Percentiles rank a stretch among this genome's conserved stretches.
Conservation (phyloP, 2,797 vertebrate species). For the Meda fulgida region DNA sequence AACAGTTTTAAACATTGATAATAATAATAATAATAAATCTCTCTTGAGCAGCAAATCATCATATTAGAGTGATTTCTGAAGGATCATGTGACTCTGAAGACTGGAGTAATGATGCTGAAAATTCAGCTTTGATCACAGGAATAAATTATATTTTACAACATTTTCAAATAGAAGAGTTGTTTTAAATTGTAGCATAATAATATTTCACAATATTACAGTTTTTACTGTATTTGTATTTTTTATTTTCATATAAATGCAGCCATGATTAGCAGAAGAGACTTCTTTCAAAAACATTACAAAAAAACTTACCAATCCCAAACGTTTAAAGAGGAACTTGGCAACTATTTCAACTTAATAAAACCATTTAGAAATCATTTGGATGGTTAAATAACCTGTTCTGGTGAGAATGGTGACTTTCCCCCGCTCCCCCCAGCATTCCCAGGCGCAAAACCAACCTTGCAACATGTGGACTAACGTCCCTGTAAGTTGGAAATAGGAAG, state of each 20-base stretch:
- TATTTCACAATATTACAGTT: background rate
- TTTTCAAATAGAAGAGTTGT: too few species aligned
- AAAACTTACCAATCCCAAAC: background rate
- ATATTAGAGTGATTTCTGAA: background rate
- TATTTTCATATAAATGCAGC: background rate
- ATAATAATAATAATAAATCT: background rate
- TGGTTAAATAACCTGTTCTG: too few species aligned
- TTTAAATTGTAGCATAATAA: background rate
- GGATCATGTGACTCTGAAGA: background rate
- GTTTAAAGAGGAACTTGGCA: too few species aligned
- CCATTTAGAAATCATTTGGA: too few species aligned
- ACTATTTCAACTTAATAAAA: too few species aligned
- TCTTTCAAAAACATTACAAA: too few species aligned
- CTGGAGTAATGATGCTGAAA: background rate
- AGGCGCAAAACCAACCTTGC: too few species aligned
- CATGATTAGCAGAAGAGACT: background rate
- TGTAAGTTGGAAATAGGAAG: too few species aligned
- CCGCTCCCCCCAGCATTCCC: too few species aligned
- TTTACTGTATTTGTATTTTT: background rate
- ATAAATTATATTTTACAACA: background rate
- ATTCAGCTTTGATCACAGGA: background rate
- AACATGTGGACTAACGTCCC: too few species aligned
- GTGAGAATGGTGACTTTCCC: too few species aligned
- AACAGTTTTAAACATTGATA: background rate
- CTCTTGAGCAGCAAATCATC: background rate